Base-by-base conservation (phyloP, 2,888 invertebrate genomes). In the Ceriagrion tenellum region DNA sequence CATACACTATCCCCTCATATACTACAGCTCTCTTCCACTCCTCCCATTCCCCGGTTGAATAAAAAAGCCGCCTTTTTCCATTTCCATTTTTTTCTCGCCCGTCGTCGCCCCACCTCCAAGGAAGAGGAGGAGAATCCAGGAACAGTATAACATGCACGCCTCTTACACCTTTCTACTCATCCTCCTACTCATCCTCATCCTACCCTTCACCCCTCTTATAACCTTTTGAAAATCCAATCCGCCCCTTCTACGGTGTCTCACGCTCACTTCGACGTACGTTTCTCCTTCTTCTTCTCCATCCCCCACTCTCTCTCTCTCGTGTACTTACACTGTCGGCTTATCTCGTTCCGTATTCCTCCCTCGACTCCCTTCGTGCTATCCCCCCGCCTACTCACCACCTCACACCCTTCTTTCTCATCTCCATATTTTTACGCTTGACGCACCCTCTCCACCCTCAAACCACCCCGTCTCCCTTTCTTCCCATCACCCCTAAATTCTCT, bases 171-270 rank as follows among this genome's bases (percentile, higher is more conserved):
- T n/a, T n/a, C n/a, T n/a, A n/a, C n/a, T n/a, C n/a, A n/a, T n/a
- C n/a, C n/a, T n/a, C n/a, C n/a, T n/a, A n/a, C n/a, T n/a, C n/a
- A 18, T 6, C 88, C 63, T 10, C 55, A 59, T 56, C 55, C 59
- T 26, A 59, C 16, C 47, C 63, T 20, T 30, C 59, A 59, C 59
- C 59, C 16, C 90, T n/a, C 90, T 69, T 63, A 91, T 91, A 91
- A 91, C 91, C 91, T 91, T 91, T 91, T 91, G 91, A 91, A 69
- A 91, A 91, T 63, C 91, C 91, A 91, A 91, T 91, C 63, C 91
- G 0, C 59, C 90, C 47, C 47, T 47, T 8, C n/a, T n/a, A n/a
- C n/a, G n/a, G n/a, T n/a, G n/a, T n/a, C 8, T 91, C 59, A 59
- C 55, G 30, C 55, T 35, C 20, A 47, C 90, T 55, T 90, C 90